Conservation (phyloP, 2,113 vertebrate genomes). For the Odontophorus gujanensis region DNA sequence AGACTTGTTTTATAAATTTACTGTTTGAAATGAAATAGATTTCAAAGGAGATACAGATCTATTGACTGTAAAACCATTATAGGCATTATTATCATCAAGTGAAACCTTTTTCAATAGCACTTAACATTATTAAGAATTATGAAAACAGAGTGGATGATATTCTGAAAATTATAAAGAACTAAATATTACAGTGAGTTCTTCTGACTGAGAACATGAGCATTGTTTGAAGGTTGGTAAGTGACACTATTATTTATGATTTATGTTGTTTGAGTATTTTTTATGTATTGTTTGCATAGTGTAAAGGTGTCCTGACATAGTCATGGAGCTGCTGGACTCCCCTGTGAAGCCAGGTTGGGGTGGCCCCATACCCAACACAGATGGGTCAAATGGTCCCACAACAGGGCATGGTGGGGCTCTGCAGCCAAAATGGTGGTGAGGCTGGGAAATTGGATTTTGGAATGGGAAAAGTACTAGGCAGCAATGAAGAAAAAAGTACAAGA, state of each 20-base stretch:
- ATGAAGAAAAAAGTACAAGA: neutral
- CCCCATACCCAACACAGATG: too few relatives aligned
- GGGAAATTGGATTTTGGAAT: neutral
- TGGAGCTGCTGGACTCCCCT: neutral
- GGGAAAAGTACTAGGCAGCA: neutral
- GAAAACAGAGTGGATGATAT: neutral
- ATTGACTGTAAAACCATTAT: neutral
- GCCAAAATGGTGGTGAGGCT: neutral
- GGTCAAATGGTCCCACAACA: rapidly evolving
- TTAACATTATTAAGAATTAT: constrained; percentile 12
- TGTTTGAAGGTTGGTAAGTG: neutral
- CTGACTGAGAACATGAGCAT: neutral
- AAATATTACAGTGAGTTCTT: neutral
- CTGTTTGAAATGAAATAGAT: neutral
- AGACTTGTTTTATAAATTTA: neutral
- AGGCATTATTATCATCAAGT: neutral
- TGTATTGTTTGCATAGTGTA: neutral
- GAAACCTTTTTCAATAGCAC: neutral
- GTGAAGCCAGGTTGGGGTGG: neutral
- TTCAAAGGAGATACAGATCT: neutral
- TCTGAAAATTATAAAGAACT: neutral
- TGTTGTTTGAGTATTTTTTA: neutral
- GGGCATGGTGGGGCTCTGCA: neutral
- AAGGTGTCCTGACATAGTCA: neutral
- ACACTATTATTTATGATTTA: neutral